phyloP scores from a whole-genome alignment of 2,888 invertebrate genomes.

The Leucozona laternaria region DNA sequence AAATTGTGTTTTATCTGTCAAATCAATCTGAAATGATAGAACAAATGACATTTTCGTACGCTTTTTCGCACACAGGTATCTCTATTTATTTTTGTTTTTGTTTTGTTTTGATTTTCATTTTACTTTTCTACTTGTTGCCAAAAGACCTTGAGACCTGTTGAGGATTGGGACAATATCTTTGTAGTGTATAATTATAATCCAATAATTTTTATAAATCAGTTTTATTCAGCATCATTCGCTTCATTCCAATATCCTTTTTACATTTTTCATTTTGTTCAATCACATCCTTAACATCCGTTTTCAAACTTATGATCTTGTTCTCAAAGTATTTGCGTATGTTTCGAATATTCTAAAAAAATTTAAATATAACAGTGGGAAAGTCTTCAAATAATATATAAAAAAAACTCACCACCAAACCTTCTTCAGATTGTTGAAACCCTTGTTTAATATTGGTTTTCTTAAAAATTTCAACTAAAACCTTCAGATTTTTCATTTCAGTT shows the following conservation, averaged over 20 bases:
- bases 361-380: too few species aligned
- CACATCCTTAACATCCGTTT: not conserved
- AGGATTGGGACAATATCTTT: too few species aligned
- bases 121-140: too few species aligned
- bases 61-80: too few species aligned
- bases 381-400: not conserved
- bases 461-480: conserved; percentile 32
- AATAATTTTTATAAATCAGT: not conserved
- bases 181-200: not conserved
- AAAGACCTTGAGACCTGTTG: too few species aligned
- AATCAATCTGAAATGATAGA: too few species aligned
- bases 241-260: conserved; percentile 2
- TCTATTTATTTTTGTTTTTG: too few species aligned
- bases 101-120: too few species aligned
- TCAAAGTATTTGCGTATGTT: conserved; percentile 20
- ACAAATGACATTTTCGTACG: too few species aligned
- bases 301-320: not conserved
- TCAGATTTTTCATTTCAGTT: conserved; percentile 48
- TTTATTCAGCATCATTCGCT: conserved; percentile 6
- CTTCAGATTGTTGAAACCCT: not conserved
- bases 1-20: too few species aligned
- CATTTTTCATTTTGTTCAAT: conserved; percentile 28
- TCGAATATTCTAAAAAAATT: conserved; percentile 20
- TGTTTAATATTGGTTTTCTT: not conserved
- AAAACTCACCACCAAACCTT: conserved; percentile 47